Base-by-base conservation (phyloP, 2,888 invertebrate genomes). In the Eurytoma adleriae region DNA sequence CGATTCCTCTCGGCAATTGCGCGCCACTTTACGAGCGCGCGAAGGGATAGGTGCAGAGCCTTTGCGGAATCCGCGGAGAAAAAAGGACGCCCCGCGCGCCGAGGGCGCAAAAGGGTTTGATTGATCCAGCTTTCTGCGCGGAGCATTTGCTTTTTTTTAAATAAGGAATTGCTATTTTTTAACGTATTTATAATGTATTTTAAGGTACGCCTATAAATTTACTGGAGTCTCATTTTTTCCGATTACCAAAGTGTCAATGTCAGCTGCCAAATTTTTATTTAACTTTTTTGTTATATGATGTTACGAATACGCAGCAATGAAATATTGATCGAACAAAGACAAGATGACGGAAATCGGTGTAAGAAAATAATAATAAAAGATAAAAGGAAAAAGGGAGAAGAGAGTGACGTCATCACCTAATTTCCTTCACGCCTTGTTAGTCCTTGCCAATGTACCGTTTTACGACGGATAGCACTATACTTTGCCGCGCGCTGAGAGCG, bases 361-460 rank as follows among this genome's bases (percentile, higher is more conserved):
- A 52, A 52, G 72, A 18, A 62, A 72, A 62, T 62, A 52, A 71
- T 61, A 71, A 61, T 16, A 12, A 76, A 62, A 14, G 7, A 62
- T 14, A 57, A 13, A 13, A 27, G 14, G 16, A 27, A 18, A 40
- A 54, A 76, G 48, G 10, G 27, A 70, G 50, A 16, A 30, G 27
- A 16, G 62, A 64, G 80, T 89, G 88, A 89, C 88, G 89, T 89
- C 89, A 89, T 83, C 86, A 79, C 83, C 86, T 85, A 86, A 89
- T 89, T 88, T 86, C 84, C 85, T 87, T 88, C 87, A 88, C 88
- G 89, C 87, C 87, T 86, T 86, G 87, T 87, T 88, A 84, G 80
- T 70, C 83, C 77, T 72, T 79, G 85, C 81, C 83, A 86, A 88
- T 85, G 87, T 86, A 86, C 86, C 86, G 85, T 87, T 88, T 86